These are phyloP conservation scores for Erinaceus europaeus DNA, from an alignment of 2,113 vertebrate genomes.

Conservation along the genomic window DNA sequence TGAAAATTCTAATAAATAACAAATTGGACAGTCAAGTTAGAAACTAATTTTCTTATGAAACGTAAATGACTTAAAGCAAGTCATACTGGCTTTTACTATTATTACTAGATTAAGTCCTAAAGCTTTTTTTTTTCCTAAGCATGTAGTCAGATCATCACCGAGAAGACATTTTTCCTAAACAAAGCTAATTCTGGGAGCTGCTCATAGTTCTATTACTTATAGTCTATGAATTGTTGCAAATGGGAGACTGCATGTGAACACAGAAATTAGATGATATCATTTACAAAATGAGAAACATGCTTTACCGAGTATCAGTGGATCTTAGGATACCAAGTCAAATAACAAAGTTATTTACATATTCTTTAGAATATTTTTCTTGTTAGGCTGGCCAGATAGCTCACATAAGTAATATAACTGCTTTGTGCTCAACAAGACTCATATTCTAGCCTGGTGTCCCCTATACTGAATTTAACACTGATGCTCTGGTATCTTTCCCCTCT, in stretches of 20 bases:
- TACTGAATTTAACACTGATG: no score
- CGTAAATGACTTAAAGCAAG: not conserved
- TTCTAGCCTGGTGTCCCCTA: no score
- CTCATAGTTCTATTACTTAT: not conserved
- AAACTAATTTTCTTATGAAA: not conserved
- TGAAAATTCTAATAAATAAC: conserved; percentile 58
- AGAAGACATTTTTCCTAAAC: not conserved
- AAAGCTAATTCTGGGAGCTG: not conserved
- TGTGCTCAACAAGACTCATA: no score
- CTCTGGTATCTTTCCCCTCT: no score
- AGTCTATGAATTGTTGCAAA: not conserved
- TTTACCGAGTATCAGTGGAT: not conserved
- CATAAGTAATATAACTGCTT: no score
- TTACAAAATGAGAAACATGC: not conserved
- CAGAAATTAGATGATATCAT: not conserved
- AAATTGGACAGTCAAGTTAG: not conserved
- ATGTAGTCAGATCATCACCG: not conserved
- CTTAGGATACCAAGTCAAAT: not conserved
- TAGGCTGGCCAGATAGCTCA: no score
- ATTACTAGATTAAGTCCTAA: not conserved
- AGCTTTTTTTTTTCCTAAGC: not conserved
- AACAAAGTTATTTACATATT: not conserved
- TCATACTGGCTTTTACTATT: not conserved
- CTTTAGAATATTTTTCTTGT: not conserved
- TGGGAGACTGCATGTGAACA: not conserved